Evolutionary conservation across 2,797 vertebrate genomes (phyloP).

Genomic region (Helarctos malayanus): DNA sequence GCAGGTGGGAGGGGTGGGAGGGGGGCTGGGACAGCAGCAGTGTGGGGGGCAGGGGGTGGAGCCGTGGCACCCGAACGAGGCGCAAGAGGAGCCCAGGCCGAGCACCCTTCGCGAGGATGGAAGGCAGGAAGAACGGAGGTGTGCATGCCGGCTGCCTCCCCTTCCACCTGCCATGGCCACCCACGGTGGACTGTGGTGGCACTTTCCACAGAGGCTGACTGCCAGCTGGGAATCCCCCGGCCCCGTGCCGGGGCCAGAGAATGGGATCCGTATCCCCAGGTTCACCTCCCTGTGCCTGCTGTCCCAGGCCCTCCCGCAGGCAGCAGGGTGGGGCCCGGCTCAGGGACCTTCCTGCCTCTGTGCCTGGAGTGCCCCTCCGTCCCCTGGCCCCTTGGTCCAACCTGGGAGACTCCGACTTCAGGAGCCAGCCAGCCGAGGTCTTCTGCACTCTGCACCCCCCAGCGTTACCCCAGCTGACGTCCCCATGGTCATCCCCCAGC

Average conservation of each 20-base stretch:
- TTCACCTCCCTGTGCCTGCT: not conserved
- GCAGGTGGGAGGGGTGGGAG: not conserved
- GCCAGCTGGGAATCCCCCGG: fast-evolving
- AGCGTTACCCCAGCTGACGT: fast-evolving
- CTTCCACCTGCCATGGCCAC: fast-evolving
- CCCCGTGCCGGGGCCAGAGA: not conserved
- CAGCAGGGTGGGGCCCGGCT: fast-evolving
- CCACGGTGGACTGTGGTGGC: too few species aligned
- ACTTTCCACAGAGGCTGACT: not conserved
- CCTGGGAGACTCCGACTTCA: not conserved
- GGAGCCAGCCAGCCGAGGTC: not conserved
- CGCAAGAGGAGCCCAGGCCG: not conserved
- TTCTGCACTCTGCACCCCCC: not conserved
- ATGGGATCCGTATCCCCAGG: not conserved
- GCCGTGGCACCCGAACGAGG: too few species aligned
- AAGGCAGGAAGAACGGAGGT: not conserved
- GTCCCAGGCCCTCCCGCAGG: not conserved
- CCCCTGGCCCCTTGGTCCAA: not conserved
- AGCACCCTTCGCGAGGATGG: fast-evolving
- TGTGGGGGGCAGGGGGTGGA: not conserved
- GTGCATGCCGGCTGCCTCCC: fast-evolving
- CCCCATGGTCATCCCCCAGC: fast-evolving
- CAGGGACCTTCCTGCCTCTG: not conserved
- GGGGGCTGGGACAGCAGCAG: not conserved
- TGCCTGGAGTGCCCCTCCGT: not conserved